These are phyloP conservation scores for Ictalurus punctatus DNA, from an alignment of 2,113 vertebrate species.

Conservation along the genomic window DNA sequence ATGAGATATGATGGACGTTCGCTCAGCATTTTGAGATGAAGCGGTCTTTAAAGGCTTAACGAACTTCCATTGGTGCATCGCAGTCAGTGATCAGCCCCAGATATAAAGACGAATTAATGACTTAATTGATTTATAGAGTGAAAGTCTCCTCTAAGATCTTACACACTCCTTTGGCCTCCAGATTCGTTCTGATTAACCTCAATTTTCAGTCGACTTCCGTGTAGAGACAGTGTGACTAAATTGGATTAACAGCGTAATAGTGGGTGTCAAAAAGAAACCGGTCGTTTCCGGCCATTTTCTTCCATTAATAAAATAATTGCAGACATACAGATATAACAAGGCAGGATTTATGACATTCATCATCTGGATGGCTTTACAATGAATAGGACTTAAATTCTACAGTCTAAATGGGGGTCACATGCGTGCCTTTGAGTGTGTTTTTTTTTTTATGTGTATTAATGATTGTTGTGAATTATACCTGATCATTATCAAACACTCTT, in stretches of 20 bases:
- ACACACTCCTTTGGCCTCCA: conserved; percentile 21
- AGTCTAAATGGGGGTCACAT: background rate
- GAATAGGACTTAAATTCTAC: background rate
- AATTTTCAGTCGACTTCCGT: background rate
- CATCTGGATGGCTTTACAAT: background rate
- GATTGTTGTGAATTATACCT: background rate
- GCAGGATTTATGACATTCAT: background rate
- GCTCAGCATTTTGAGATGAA: background rate
- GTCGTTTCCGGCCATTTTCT: conserved; percentile 2
- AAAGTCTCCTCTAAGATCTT: background rate
- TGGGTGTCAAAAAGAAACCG: conserved; percentile 6
- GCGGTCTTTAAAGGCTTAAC: background rate
- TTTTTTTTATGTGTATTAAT: background rate
- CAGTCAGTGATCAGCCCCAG: background rate
- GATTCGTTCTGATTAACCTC: conserved; percentile 15
- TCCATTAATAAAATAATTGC: background rate
- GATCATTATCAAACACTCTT: background rate
- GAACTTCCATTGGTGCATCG: background rate
- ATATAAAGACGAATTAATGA: background rate
- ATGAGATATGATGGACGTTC: background rate
- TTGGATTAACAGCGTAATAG: background rate
- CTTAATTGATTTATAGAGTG: conserved; percentile 8
- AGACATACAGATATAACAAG: background rate
- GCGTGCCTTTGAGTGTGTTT: background rate
- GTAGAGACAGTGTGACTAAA: conserved; percentile 19